A percentile compares a stretch with the other conserved stretches of the same genome.
Evolutionary conservation across 2,113 vertebrate species (phyloP).

Genomic region (Theropithecus gelada): DNA sequence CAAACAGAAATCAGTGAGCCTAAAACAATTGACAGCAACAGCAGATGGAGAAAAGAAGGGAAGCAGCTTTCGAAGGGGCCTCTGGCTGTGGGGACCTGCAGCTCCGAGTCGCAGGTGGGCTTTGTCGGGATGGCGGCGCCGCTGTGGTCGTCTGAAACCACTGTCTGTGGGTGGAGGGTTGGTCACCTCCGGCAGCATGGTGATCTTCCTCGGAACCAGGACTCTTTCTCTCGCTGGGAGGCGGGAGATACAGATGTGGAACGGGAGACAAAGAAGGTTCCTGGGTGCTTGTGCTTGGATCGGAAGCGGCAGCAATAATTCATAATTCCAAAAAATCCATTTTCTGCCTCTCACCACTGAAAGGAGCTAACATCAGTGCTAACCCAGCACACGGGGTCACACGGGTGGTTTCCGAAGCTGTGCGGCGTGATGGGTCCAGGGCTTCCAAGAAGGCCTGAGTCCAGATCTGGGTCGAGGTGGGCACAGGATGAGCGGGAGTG

Average conservation of each 20-base stretch:
- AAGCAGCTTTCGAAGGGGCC: rapidly evolving
- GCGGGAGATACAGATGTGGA: rapidly evolving
- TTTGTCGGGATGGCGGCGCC: not conserved
- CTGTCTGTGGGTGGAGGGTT: too few species aligned
- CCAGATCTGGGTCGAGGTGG: not conserved
- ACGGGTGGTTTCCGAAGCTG: rapidly evolving
- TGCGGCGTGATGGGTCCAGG: not conserved
- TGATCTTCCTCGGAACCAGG: not conserved
- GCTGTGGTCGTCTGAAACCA: rapidly evolving
- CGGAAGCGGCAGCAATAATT: not conserved
- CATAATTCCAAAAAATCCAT: not conserved
- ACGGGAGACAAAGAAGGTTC: too few species aligned
- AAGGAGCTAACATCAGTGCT: rapidly evolving
- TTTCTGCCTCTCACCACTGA: not conserved
- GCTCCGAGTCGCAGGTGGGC: too few species aligned
- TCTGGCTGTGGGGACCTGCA: not conserved
- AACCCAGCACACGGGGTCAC: rapidly evolving
- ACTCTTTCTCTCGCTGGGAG: not conserved
- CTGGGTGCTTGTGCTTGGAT: not conserved
- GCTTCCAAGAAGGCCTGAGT: rapidly evolving
- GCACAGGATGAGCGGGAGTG: rapidly evolving
- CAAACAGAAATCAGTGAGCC: not conserved
- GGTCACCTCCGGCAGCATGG: not conserved
- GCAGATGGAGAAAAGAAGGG: not conserved
- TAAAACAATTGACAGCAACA: rapidly evolving